Evolutionary conservation across 2,797 vertebrate species (phyloP), one percentile per base, ranked within the genome.

Genomic region (Agapornis canus): DNA sequence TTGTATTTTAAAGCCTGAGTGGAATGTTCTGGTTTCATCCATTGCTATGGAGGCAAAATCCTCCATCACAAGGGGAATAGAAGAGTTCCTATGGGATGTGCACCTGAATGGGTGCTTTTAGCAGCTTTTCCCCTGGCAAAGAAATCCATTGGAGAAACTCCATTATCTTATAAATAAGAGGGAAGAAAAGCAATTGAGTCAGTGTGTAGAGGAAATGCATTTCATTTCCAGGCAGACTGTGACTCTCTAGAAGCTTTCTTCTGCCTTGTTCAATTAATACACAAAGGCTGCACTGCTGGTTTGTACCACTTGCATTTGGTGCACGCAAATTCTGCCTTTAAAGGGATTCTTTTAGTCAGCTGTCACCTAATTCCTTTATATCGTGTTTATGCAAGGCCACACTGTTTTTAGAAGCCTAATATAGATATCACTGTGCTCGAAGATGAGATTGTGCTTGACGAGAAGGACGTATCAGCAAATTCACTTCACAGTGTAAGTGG

Each of bases 331-430:
- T 84, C 92, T 83, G 73, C 73, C 73, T 84, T 92, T 80, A 83
- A 96, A 78, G 39, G 71, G 43, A 88, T 92, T 75, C 48, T 89
- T 90, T 86, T 40, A 92, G 68, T 84, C 84, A 92, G 40, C 88
- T 95, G 82, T 90, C 88, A 91, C 79, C 54, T 92, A 92, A 94
- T 92, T 93, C 71, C 48, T 91, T 90, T 93, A 31, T 90, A 54
- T 45, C 59, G 5, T 59, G 86, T 93, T 97, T 91, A 88, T 79
- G 37, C 72, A 92, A 91, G 37, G 85, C 61, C 71, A 6, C 51
- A 32, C 32, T 95, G 56, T 86, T 91, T 93, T 84, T 86, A 94
- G 90, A 61, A 86, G 65, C 35, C 48, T 77, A 45, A 68, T 17
- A 23, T 89, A 88, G 87, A 45, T 94, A 91, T 69, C 65, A 15